These are phyloP conservation scores for Xiphophorus couchianus DNA, from an alignment of 2,113 vertebrate genomes.

Conservation along the genomic window DNA sequence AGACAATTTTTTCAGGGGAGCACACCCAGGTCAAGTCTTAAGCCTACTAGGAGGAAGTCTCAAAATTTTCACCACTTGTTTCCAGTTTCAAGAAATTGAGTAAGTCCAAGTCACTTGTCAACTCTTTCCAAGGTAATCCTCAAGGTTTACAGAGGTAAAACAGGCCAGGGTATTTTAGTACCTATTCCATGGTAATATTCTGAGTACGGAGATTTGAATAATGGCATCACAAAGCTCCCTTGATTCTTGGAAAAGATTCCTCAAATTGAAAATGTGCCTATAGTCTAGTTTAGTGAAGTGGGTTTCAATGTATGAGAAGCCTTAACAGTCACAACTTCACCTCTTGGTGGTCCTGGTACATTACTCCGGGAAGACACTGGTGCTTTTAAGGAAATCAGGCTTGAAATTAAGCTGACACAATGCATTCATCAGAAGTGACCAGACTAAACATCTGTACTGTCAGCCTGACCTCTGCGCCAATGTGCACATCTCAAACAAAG, in stretches of 20 bases:
- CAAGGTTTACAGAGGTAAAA: too few species aligned
- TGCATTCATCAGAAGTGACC: conserved; percentile 15
- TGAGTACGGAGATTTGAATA: not conserved
- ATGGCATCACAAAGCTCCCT: not conserved
- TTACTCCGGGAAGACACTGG: conserved; percentile 10
- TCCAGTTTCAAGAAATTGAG: not conserved
- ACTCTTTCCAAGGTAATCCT: too few species aligned
- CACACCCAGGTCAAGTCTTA: not conserved
- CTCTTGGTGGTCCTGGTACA: conserved; percentile 11
- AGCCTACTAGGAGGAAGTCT: not conserved
- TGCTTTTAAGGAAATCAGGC: conserved; percentile 16
- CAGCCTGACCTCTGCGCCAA: conserved; percentile 52
- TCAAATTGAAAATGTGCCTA: too few species aligned
- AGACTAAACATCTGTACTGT: conserved; percentile 59
- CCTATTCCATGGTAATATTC: not conserved
- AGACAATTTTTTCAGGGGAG: not conserved
- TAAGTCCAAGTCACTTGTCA: not conserved
- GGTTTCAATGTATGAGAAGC: conserved; percentile 19
- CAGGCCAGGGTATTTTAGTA: not conserved
- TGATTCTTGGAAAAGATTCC: not conserved
- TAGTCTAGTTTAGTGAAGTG: not conserved
- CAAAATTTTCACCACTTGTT: not conserved
- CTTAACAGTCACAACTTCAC: conserved; percentile 24
- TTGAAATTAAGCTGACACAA: conserved; percentile 17
- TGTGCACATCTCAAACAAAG: conserved; percentile 29